Evolutionary conservation across 2,113 vertebrate genomes (phyloP).

Genomic region (Phoenicopterus ruber): DNA sequence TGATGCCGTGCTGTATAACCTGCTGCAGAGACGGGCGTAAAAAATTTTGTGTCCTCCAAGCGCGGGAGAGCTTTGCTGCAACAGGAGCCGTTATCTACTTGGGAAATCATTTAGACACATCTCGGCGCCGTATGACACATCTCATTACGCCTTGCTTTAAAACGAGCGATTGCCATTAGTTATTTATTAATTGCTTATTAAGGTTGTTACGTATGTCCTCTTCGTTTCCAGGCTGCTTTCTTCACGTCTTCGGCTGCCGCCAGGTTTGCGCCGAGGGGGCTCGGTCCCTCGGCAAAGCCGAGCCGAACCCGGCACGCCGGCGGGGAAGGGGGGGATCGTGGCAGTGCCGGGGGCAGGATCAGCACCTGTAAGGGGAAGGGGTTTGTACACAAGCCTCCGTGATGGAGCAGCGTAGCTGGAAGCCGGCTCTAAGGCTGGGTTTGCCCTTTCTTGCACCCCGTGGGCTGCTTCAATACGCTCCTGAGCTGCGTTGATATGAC

Average conservation of each 20-base stretch:
- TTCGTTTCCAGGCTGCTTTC: constrained; percentile 10
- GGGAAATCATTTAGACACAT: constrained; percentile 54
- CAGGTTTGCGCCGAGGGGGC: neutral
- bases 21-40: constrained; percentile 24
- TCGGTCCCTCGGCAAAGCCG: neutral
- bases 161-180: constrained; percentile 57
- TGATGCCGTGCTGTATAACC: constrained; percentile 22
- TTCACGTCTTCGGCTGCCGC: neutral
- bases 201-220: constrained; percentile 19
- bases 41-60: constrained; percentile 55
- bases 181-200: constrained; percentile 70
- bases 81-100: neutral
- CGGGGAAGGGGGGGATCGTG: neutral
- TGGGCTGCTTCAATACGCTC: neutral
- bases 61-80: constrained; percentile 12
- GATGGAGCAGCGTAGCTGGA: fast-evolving
- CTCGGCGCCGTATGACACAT: constrained; percentile 47
- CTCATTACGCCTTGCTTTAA: constrained; percentile 59
- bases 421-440: neutral
- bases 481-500: neutral
- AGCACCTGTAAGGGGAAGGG: neutral
- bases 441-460: neutral
- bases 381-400: neutral
- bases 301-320: fast-evolving
- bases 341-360: neutral